Base-by-base conservation (phyloP, 1,140 invertebrate genomes). In the Venustaconcha ellipsiformis region DNA sequence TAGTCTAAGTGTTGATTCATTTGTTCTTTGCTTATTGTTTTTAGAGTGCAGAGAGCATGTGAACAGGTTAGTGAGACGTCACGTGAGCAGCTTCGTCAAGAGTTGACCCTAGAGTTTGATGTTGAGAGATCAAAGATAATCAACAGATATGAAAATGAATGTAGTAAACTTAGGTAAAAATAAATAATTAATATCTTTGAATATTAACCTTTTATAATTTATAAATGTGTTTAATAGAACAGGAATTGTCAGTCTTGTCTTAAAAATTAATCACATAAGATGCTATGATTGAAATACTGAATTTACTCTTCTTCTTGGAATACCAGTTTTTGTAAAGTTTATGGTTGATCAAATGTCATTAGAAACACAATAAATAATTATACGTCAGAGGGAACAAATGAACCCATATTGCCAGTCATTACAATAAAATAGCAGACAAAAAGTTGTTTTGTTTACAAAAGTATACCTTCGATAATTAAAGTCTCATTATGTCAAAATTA, bases 121-220 rank as follows among this genome's bases (percentile, higher is more conserved):
- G 70, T 72, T 26, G 82, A 86, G 57, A 72, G 79, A 23, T 72
- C 82, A 17, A 70, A 75, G 1, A 72, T 83, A 1, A 76, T 85
- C 30, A 78, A 72, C 26, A 85, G 78, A 66, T 84, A 85, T 72
- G 84, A 85, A 55, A 62, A 64, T 18, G 82, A 85, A 23, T 74
- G 78, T 57, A 74, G 57, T 23, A 76, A 76, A 14, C 62, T 82
- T n/a, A 83, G 80, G 83, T 83, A 70, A 48, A 59, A 60, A n/a
- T 56, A 56, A 57, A 17, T n/a, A n/a, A n/a, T n/a, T 48, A 11
- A 69, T 11, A n/a, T 48, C 18, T 18, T 14, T 17, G 18, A n/a
- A n/a, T 57, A 30, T 58, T 0, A 69, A 26, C 56, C 17, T n/a
- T 56, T 57, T 8, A 48, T 48, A 48, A 48, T 48, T 6, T 48